These are phyloP conservation scores for Anguilla megastoma DNA, from an alignment of 2,797 vertebrate species.

Conservation along the genomic window DNA sequence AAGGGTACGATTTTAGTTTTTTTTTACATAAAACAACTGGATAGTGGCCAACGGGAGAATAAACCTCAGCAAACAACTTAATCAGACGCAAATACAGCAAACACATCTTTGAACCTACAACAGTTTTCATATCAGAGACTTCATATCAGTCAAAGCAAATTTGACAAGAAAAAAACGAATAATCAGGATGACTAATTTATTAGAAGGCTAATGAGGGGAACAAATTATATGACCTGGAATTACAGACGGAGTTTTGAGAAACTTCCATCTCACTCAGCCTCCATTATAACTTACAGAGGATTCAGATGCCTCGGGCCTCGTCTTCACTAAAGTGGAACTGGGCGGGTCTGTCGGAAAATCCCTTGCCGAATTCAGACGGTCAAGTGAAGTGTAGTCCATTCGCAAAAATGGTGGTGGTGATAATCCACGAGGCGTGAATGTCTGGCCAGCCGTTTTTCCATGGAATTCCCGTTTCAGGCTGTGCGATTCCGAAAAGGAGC, in stretches of 20 bases:
- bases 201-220: neutral
- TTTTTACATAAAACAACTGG: too few relatives aligned
- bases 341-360: constrained; percentile 27
- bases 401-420: neutral
- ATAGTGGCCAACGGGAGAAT: too few relatives aligned
- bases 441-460: neutral
- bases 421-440: neutral
- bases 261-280: neutral
- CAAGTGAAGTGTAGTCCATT: constrained; percentile 64
- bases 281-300: neutral
- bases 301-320: constrained; percentile 36
- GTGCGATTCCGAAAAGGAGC: neutral
- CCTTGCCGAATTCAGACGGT: constrained; percentile 18
- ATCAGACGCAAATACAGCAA: neutral
- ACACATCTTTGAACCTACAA: neutral
- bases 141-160: neutral
- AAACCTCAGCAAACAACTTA: too few relatives aligned
- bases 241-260: too few relatives aligned
- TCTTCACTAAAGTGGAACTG: constrained; percentile 49
- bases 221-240: neutral
- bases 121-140: neutral
- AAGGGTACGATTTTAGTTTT: too few relatives aligned
- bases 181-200: neutral
- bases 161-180: neutral
- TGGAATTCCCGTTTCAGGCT: too few relatives aligned